Evolutionary conservation across 2,888 invertebrate species (phyloP).

Genomic region (Dryocosmus kuriphilus): DNA sequence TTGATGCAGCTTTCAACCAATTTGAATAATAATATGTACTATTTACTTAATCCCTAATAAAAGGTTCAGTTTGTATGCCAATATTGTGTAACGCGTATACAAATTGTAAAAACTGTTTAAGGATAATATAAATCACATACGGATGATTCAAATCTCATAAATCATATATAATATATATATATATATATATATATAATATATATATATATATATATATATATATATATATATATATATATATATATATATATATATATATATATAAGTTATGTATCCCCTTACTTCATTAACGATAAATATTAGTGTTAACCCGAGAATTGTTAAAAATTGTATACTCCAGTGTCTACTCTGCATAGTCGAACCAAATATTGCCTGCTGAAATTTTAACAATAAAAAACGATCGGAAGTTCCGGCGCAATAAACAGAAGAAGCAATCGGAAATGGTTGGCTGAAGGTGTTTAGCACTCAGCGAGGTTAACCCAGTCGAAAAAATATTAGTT

Average conservation of each 20-base stretch:
- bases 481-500: conserved; percentile 32
- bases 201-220: too few species aligned
- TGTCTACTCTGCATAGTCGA: too few species aligned
- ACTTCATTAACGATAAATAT: too few species aligned
- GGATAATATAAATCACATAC: neutral
- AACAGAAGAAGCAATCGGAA: neutral
- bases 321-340: too few species aligned
- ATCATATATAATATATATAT: neutral
- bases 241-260: too few species aligned
- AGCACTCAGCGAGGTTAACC: conserved; percentile 16
- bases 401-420: neutral
- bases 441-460: neutral
- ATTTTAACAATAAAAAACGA: neutral
- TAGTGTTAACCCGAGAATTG: too few species aligned
- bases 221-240: too few species aligned
- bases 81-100: neutral
- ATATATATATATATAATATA: too few species aligned
- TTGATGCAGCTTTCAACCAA: conserved; percentile 24
- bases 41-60: conserved; percentile 11
- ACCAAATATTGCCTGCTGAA: neutral
- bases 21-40: conserved; percentile 36
- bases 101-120: neutral
- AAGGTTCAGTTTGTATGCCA: neutral
- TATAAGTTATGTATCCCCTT: too few species aligned
- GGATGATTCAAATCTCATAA: neutral